Conservation (phyloP, 2,888 invertebrate genomes). For the Bugula neritina region DNA sequence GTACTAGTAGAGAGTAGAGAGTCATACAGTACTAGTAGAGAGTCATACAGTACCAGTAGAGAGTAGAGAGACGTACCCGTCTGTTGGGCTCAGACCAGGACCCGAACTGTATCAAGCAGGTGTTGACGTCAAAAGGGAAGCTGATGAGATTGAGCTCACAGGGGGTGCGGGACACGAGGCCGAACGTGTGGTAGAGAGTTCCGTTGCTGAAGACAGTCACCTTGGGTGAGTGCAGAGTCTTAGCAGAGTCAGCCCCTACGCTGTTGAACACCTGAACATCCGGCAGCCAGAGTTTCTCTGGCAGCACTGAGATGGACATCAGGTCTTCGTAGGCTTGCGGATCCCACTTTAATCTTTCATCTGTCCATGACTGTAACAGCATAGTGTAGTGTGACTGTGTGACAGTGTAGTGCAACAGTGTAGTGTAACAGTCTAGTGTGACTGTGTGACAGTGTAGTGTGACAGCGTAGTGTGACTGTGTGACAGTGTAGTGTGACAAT, state of each 20-base stretch:
- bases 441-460: too few species aligned
- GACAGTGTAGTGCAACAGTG: neutral
- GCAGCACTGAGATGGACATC: neutral
- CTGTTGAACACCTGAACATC: neutral
- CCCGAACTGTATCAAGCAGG: neutral
- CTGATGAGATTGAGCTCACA: slow-evolving; percentile 18
- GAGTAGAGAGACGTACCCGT: neutral
- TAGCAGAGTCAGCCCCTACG: neutral
- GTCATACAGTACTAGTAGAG: too few species aligned
- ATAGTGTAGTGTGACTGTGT: neutral
- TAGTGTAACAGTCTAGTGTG: neutral
- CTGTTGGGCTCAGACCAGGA: neutral
- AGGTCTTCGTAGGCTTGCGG: neutral
- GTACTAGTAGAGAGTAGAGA: too few species aligned
- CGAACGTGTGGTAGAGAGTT: neutral
- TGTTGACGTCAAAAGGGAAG: slow-evolving; percentile 18
- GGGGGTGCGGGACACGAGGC: neutral
- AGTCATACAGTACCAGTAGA: too few species aligned
- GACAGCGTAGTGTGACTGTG: neutral
- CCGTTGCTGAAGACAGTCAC: slow-evolving; percentile 19
- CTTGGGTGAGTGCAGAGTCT: neutral
- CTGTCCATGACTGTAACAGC: neutral
- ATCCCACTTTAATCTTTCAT: neutral
- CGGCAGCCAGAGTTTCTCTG: neutral
- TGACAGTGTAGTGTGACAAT: too few species aligned